Percentiles rank a stretch among this genome's conserved stretches.
Conservation (phyloP, 2,113 vertebrate genomes). For the Brachypteracias leptosomus region DNA sequence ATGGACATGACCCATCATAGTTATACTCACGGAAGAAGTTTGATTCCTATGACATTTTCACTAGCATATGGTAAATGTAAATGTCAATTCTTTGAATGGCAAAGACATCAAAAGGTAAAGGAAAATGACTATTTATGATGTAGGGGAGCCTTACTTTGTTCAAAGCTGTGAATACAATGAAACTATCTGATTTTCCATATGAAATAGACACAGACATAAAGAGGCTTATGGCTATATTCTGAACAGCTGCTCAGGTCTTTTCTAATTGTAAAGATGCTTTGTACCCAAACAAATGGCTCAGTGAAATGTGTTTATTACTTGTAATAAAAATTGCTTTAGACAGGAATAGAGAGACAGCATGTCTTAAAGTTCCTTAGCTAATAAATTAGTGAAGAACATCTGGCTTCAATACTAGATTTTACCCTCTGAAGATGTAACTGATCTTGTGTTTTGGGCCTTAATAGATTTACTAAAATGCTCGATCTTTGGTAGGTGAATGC, state of each 20-base stretch:
- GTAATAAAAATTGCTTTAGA: background rate
- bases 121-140: background rate
- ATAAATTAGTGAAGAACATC: background rate
- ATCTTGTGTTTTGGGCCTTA: background rate
- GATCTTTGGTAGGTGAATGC: background rate
- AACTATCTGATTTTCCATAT: background rate
- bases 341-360: background rate
- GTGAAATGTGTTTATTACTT: background rate
- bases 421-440: background rate
- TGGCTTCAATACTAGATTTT: background rate
- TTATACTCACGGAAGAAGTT: background rate
- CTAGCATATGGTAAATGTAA: background rate
- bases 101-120: background rate
- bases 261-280: background rate
- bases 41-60: background rate
- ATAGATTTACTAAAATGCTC: background rate
- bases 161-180: background rate
- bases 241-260: background rate
- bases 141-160: background rate
- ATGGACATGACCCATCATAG: background rate
- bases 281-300: background rate
- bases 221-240: background rate
- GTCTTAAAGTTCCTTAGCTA: background rate
- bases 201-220: background rate
- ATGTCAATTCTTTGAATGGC: background rate